Evolutionary conservation across 2,888 invertebrate species (phyloP).

Genomic region (Pristionchus fissidentatus): DNA sequence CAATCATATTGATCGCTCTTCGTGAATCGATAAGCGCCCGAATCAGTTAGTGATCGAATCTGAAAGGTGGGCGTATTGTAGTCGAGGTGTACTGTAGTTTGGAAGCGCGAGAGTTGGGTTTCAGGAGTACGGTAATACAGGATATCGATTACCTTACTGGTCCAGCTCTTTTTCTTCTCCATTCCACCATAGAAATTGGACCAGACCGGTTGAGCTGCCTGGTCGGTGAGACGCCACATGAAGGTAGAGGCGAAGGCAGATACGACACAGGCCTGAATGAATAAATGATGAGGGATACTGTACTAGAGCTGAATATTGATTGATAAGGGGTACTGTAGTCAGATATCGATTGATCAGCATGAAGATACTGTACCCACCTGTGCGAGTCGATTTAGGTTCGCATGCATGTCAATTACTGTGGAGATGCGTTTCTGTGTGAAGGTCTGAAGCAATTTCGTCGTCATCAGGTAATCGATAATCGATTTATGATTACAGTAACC

Average conservation of each 20-base stretch:
- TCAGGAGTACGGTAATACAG: background rate
- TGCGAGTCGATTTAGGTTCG: conserved; percentile 26
- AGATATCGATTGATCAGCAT: too few species aligned
- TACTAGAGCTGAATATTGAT: too few species aligned
- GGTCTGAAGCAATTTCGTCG: background rate
- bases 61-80: too few species aligned
- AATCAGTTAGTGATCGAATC: conserved; percentile 4
- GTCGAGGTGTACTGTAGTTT: too few species aligned
- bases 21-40: background rate
- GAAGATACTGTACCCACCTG: too few species aligned
- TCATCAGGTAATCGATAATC: background rate
- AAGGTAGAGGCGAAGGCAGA: background rate
- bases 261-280: conserved; percentile 6
- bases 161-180: conserved; percentile 13
- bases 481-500: background rate
- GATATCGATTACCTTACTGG: background rate
- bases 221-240: background rate
- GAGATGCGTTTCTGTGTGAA: background rate
- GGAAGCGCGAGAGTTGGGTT: too few species aligned
- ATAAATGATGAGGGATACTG: background rate
- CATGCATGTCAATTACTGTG: conserved; percentile 5
- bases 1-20: background rate
- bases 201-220: too few species aligned
- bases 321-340: background rate
- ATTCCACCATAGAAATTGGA: background rate